A percentile compares a stretch with the other conserved stretches of the same genome.
These are phyloP conservation scores for Drosophila sproati DNA, from an alignment of 1,140 invertebrate genomes.

Conservation along the genomic window DNA sequence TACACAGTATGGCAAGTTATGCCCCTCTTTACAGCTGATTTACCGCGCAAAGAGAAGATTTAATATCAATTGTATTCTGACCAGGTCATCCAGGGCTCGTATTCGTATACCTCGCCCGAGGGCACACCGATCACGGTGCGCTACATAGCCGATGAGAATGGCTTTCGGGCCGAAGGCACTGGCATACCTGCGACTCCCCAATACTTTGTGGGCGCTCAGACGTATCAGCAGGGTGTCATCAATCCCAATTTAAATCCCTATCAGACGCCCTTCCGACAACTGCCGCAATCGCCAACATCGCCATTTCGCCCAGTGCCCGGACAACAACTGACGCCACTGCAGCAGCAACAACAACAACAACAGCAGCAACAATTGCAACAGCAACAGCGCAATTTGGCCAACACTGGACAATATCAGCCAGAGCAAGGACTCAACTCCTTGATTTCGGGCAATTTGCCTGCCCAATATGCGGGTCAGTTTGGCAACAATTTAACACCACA, in stretches of 20 bases:
- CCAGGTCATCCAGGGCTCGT: constrained; percentile 85
- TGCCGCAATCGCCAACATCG: constrained; percentile 38
- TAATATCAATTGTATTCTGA: background rate
- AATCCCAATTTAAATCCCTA: constrained; percentile 82
- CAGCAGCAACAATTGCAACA: constrained; percentile 52
- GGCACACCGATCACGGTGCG: constrained; percentile 85
- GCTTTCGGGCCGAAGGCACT: constrained; percentile 86
- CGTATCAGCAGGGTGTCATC: constrained; percentile 78
- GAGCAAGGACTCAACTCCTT: constrained; percentile 65
- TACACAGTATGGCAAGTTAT: too few species aligned
- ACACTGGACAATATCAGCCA: constrained; percentile 71
- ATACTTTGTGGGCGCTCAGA: constrained; percentile 85
- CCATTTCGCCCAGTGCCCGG: constrained; percentile 56
- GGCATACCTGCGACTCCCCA: constrained; percentile 88
- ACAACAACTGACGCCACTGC: constrained; percentile 63
- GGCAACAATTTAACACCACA: constrained; percentile 57
- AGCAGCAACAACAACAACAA: constrained; percentile 54
- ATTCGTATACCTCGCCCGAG: constrained; percentile 87
- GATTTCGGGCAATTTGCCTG: constrained; percentile 57
- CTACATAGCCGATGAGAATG: constrained; percentile 87
- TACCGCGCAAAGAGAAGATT: too few species aligned
- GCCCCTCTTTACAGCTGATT: too few species aligned
- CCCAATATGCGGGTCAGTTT: constrained; percentile 71
- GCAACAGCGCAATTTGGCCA: constrained; percentile 53
- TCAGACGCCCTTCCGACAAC: constrained; percentile 73